phyloP scores from a whole-genome alignment of 1,140 invertebrate genomes.

The Tenebrio molitor region DNA sequence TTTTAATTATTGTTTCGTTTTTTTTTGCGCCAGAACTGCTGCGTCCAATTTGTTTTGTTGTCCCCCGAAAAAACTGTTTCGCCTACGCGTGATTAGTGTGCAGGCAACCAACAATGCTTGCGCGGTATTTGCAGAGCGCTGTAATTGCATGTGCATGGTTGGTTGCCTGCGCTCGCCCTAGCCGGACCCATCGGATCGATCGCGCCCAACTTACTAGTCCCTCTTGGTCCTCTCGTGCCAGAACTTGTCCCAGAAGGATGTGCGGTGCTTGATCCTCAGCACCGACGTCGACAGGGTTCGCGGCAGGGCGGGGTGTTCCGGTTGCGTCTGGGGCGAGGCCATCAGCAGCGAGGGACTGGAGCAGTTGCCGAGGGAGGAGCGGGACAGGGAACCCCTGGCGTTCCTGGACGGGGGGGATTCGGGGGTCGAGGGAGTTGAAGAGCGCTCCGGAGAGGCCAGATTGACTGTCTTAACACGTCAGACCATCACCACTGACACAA shows the following conservation, averaged over 20 bases:
- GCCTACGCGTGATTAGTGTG: neutral
- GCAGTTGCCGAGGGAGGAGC: constrained; percentile 64
- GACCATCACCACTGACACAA: constrained; percentile 24
- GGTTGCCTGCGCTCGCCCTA: no score
- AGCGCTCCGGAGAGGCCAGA: constrained; percentile 58
- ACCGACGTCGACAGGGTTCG: constrained; percentile 85
- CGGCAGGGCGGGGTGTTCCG: constrained; percentile 70
- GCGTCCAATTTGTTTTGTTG: neutral
- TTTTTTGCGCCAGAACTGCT: neutral
- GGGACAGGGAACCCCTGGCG: constrained; percentile 61
- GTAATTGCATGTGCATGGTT: constrained; percentile 3
- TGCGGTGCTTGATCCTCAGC: constrained; percentile 79
- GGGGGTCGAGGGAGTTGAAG: constrained; percentile 57
- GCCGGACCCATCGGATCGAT: no score
- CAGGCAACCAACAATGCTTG: constrained; percentile 7
- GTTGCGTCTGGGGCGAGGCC: constrained; percentile 69
- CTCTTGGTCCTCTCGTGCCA: constrained; percentile 77
- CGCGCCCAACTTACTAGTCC: constrained; percentile 75
- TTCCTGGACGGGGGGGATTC: constrained; percentile 58
- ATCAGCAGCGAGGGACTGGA: constrained; percentile 70
- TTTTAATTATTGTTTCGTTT: neutral
- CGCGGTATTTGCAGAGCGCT: neutral
- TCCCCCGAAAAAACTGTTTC: neutral
- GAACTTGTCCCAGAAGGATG: constrained; percentile 87
- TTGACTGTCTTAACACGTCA: constrained; percentile 45